Base-by-base conservation (phyloP, 2,888 invertebrate genomes). In the Syritta pipiens region DNA sequence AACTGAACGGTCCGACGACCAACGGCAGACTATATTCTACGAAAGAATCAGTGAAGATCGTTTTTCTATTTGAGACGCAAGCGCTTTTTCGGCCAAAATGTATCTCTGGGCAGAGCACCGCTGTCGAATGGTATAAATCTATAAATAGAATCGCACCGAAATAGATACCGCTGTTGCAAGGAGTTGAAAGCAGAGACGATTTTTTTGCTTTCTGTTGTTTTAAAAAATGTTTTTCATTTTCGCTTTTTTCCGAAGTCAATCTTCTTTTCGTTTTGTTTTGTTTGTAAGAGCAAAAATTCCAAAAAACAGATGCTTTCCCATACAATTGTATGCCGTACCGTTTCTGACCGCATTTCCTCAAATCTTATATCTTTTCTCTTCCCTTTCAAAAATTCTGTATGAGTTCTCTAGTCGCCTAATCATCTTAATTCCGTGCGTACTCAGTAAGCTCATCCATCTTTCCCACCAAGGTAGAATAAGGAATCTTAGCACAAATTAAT, bases 1-100 rank as follows among this genome's bases (percentile, higher is more conserved):
- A 87, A 89, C 89, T 89, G 88, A 88, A 87, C 88, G 86, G 87
- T 87, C 89, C 89, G 89, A 89, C 89, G 86, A 88, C 86, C 88
- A 86, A 89, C 87, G 88, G 89, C 88, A 89, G 89, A 89, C 89
- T 89, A 86, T 88, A 87, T 87, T 87, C 84, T 84, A 83, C 57
- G 83, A 83, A 81, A 82, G 81, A 83, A 84, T 83, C 83, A 83
- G 84, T 81, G 71, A 82, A 84, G 87, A 88, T 88, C 84, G 84
- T 76, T 84, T 85, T 85, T 83, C 82, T 68, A 67, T 51, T 69
- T 55, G 32, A 28, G 67, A 71, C 68, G 71, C 79, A 79, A 68
- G 72, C 79, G 68, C 69, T 55, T 59, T 74, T 77, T 46, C 68
- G 51, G 35, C 65, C 48, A 65, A 48, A 49, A 46, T 12, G 65